Evolutionary conservation across 2,888 invertebrate species (phyloP).

Genomic region (Rhimphoctona megacephalus): DNA sequence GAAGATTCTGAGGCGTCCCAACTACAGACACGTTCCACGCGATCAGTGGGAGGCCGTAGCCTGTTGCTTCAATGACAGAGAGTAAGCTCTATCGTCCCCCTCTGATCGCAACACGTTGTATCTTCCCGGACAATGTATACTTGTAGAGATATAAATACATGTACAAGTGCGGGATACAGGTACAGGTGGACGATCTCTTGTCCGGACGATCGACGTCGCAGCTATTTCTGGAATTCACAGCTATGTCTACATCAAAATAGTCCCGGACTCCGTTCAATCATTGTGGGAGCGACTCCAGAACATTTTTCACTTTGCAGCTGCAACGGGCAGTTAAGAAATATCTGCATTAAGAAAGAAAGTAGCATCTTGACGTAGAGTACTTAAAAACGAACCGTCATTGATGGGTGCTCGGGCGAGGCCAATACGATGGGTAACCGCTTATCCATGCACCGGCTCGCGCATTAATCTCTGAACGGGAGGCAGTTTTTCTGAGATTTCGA

Average conservation of each 20-base stretch:
- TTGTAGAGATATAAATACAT: constrained; percentile 9
- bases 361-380: no score
- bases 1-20: constrained; percentile 82
- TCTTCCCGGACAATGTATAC: constrained; percentile 42
- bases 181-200: constrained; percentile 28
- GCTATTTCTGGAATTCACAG: constrained; percentile 62
- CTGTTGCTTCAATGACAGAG: constrained; percentile 65
- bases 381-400: no score
- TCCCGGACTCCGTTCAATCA: constrained; percentile 22
- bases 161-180: constrained; percentile 30
- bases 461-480: no score
- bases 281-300: constrained; percentile 1
- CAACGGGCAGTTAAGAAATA: neutral
- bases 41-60: constrained; percentile 59
- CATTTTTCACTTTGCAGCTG: constrained; percentile 5
- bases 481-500: no score
- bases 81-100: constrained; percentile 51
- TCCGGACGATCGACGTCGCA: constrained; percentile 51
- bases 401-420: no score
- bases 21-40: constrained; percentile 71
- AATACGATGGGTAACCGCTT: no score
- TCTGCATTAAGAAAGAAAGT: no score
- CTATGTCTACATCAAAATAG: constrained; percentile 43
- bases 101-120: constrained; percentile 52
- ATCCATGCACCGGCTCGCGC: no score